Evolutionary conservation across 2,888 invertebrate species (phyloP).

Genomic region (Oxyscelio sp.): DNA sequence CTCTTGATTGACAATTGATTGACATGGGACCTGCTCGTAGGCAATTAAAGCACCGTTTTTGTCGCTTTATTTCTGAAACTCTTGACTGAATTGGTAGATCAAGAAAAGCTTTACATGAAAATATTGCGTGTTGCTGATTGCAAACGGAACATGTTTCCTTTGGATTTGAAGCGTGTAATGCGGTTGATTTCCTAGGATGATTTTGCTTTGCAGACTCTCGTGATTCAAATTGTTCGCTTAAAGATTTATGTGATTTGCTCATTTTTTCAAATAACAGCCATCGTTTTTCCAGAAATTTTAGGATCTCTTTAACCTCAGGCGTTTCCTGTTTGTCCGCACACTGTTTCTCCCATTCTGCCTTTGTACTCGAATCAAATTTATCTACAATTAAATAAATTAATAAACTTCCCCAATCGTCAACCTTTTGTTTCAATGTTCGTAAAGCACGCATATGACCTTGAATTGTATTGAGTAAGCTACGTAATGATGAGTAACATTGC

Average conservation of each 20-base stretch:
- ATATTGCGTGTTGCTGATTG: slow-evolving; percentile 23
- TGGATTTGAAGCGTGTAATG: slow-evolving; percentile 22
- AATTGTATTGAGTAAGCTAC: slow-evolving; percentile 66
- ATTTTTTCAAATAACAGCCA: slow-evolving; percentile 36
- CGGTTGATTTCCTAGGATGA: background rate
- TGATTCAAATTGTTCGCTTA: slow-evolving; percentile 10
- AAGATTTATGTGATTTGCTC: slow-evolving; percentile 14
- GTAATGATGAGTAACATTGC: slow-evolving; percentile 46
- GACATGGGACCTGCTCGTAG: slow-evolving; percentile 27
- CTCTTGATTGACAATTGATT: background rate
- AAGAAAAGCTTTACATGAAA: slow-evolving; percentile 34
- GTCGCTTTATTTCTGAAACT: slow-evolving; percentile 24
- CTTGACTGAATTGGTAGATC: slow-evolving; percentile 10
- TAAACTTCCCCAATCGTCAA: slow-evolving; percentile 75
- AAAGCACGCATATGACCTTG: slow-evolving; percentile 71
- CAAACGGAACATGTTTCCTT: slow-evolving; percentile 30
- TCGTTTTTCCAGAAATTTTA: slow-evolving; percentile 33
- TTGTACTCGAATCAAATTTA: slow-evolving; percentile 75
- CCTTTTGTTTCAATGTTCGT: slow-evolving; percentile 71
- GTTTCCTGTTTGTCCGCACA: slow-evolving; percentile 4
- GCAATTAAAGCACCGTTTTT: slow-evolving; percentile 48
- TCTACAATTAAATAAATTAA: slow-evolving; percentile 71
- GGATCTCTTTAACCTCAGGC: slow-evolving; percentile 3
- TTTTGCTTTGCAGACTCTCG: background rate
- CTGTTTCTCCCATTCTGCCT: slow-evolving; percentile 73